Base-by-base conservation (phyloP, 1,140 invertebrate genomes). In the Aphaenogaster ashmeadi region DNA sequence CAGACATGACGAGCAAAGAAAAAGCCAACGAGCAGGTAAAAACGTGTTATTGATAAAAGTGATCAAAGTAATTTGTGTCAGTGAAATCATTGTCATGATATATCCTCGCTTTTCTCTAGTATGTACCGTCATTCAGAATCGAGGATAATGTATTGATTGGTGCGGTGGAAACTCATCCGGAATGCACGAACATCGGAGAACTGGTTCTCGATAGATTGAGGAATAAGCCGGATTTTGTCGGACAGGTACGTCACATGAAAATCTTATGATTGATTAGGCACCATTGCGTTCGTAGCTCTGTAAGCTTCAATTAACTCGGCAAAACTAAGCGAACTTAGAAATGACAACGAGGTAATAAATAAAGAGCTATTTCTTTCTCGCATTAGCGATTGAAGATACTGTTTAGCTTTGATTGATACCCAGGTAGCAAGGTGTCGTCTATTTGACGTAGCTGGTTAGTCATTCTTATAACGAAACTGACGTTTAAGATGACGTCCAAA, bases 141-240 rank as follows among this genome's bases (percentile, higher is more conserved):
- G 87, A 89, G 47, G 56, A 88, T 44, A 90, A 90, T 6, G 21
- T 90, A 54, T 54, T 90, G 44, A 90, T 86, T 78, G 69, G 88
- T 3, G 15, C 11, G 41, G 50, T 56, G 47, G 41, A 62, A 80
- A 83, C 74, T 50, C 38, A 54, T 36, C 64, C 47, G 13, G 67
- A 15, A 77, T 88, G 74, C 56, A 62, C 33, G 11, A 81, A 83
- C 75, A 52, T 90, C n/a, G 87, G 88, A 11, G 41, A 87, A 56
- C n/a, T 83, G 33, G 56, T 91, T 33, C 36, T 91, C 8, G 72
- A 88, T 50, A 69, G 33, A 8, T 54, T 91, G 66, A 79, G n/a
- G n/a, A 81, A 27, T 50, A 83, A 88, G 15, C 78, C 66, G 41
- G 50, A 91, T 84, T 86, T 88, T 27, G 66, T 88, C 15, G 60